These are phyloP conservation scores for Hozukius guyotensis DNA, from an alignment of 2,797 vertebrate genomes.

Conservation along the genomic window DNA sequence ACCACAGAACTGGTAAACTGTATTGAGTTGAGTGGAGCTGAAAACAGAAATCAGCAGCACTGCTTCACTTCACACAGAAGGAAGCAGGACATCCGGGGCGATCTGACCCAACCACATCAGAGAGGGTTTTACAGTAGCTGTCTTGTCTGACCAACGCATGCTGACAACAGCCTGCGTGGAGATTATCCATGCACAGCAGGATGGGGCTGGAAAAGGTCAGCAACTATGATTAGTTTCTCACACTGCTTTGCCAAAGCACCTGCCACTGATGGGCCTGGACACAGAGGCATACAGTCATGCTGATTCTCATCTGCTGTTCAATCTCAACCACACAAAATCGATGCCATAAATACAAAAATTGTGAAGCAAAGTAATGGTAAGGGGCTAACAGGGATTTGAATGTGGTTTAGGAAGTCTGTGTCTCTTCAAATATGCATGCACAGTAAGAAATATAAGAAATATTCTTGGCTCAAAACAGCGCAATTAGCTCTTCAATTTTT, in stretches of 20 bases:
- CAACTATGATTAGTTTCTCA: conserved; percentile 68
- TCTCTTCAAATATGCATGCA: conserved; percentile 12
- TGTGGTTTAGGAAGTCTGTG: conserved; percentile 4
- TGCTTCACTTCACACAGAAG: conserved; percentile 4
- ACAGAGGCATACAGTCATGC: neutral
- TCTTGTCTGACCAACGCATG: conserved; percentile 28
- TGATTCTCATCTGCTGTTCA: conserved; percentile 10
- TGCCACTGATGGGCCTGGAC: conserved; percentile 46
- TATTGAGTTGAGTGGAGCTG: neutral
- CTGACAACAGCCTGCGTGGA: conserved; percentile 50
- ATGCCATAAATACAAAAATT: neutral
- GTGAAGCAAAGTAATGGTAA: conserved; percentile 1
- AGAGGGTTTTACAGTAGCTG: neutral
- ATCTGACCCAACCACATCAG: conserved; percentile 8
- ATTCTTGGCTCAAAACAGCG: conserved; percentile 15
- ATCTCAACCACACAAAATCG: neutral
- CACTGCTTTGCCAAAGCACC: conserved; percentile 61
- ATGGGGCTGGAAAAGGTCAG: conserved; percentile 69
- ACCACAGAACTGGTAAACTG: neutral
- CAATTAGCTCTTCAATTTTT: conserved; percentile 38
- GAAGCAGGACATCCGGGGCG: neutral
- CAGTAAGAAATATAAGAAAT: neutral
- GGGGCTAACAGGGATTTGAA: neutral
- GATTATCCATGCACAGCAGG: conserved; percentile 64
- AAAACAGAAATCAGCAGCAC: neutral